Base-by-base conservation (phyloP, 2,888 invertebrate species). In the Balanococcus diminutus region DNA sequence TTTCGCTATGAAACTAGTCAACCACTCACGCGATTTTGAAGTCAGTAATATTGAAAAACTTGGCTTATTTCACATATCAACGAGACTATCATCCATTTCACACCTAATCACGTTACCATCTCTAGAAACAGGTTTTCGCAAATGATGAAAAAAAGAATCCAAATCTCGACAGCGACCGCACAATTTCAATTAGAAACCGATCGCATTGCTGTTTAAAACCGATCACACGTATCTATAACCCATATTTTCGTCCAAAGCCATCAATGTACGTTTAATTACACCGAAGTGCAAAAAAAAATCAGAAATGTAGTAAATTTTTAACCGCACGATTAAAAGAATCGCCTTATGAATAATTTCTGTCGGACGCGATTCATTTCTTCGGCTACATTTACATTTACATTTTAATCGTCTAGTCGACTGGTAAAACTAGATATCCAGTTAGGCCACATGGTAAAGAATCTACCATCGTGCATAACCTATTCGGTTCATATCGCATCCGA, bases 401-500 rank as follows among this genome's bases (percentile, higher is more conserved):
- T 75, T 32, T 75, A 75, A 75, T 75, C 75, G 75, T 75, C 32
- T 32, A 75, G 75, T 75, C 75, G 75, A 75, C 32, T 75, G 32
- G 75, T 75, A 75, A 75, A 75, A 75, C 75, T 31, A 75, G 75
- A 75, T 51, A 75, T 75, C 32, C 32, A 75, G 75, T 75, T 75
- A 75, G 32, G n/a, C 32, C 75, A n/a, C 75, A 75, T 75, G 75
- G 32, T 32, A 67, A 6, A 32, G 32, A 75, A 75, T 75, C 32
- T 19, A 32, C n/a, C n/a, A 75, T n/a, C 75, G 75, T 75, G 32
- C 9, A 25, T 61, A n/a, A n/a, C n/a, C n/a, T n/a, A 25, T 61
- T 61, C 46, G 25, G 5, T 61, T 61, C 51, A 19, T 51, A 51
- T 51, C 42, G 6, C 19, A 19, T n/a, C n/a, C 8, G 19, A 28